Conservation (phyloP, 2,797 vertebrate species). For the Phrynocephalus forsythii region DNA sequence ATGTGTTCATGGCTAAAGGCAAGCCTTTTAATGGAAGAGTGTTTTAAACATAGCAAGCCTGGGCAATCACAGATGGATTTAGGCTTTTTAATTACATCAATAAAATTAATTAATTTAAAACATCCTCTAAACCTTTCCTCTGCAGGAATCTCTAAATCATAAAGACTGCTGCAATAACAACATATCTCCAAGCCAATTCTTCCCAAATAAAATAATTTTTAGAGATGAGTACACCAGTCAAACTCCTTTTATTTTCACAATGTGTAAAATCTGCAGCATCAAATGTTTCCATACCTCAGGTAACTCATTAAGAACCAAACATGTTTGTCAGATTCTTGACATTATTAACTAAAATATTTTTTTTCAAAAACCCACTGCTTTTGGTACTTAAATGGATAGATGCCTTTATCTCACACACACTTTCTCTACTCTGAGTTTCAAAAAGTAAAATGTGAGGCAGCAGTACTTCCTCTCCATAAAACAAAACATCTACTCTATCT, state of each 20-base stretch:
- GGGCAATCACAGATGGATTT: no score
- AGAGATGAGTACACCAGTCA: neutral
- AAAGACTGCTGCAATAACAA: slow-evolving; percentile 22
- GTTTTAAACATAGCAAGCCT: no score
- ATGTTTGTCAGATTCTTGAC: neutral
- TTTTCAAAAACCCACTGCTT: neutral
- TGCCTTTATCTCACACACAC: no score
- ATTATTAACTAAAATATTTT: neutral
- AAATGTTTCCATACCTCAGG: neutral
- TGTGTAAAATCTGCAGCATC: neutral
- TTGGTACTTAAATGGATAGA: neutral
- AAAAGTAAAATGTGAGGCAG: neutral
- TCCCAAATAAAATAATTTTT: slow-evolving; percentile 15
- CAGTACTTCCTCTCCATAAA: neutral
- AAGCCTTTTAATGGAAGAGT: no score
- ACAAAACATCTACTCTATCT: neutral
- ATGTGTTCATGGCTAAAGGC: no score
- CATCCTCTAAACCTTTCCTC: slow-evolving; percentile 10
- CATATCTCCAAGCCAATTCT: slow-evolving; percentile 28
- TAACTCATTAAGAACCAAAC: neutral
- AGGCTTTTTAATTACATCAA: neutral
- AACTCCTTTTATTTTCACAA: neutral
- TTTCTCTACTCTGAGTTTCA: neutral
- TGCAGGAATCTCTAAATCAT: slow-evolving; percentile 14
- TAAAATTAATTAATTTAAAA: slow-evolving; percentile 14